A percentile compares a stretch with the other conserved stretches of the same genome.
Conservation (phyloP, 2,797 vertebrate species). For the Gallirallus australis region DNA sequence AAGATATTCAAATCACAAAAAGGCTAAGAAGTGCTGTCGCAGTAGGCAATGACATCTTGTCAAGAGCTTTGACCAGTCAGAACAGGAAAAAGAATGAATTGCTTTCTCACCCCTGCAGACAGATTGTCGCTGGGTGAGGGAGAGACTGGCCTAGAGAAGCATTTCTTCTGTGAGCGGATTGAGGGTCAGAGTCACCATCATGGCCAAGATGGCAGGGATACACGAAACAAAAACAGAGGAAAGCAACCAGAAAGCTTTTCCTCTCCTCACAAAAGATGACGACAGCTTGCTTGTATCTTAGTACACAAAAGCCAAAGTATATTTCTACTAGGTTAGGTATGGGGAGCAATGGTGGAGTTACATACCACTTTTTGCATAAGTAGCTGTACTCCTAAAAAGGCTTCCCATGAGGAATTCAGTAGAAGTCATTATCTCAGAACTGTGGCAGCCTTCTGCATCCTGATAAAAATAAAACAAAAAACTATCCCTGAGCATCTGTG, state of each 20-base stretch:
- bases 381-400: rapidly evolving
- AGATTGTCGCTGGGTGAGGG: background rate
- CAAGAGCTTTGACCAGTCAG: background rate
- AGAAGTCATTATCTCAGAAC: background rate
- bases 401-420: background rate
- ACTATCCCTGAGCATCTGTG: rapidly evolving
- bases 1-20: constrained; percentile 12
- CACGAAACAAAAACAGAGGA: background rate
- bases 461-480: background rate
- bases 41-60: background rate
- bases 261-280: background rate
- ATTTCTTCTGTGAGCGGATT: background rate
- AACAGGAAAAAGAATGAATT: background rate
- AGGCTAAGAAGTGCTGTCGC: background rate
- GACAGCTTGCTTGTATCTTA: background rate
- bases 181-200: background rate
- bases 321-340: background rate
- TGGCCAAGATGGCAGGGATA: rapidly evolving
- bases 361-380: background rate
- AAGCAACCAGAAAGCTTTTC: background rate
- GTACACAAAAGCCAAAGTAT: background rate
- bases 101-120: background rate
- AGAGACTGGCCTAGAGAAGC: background rate
- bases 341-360: background rate
- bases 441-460: background rate